Base-by-base conservation (phyloP, 2,113 vertebrate genomes). In the Erythrocercus mccallii region DNA sequence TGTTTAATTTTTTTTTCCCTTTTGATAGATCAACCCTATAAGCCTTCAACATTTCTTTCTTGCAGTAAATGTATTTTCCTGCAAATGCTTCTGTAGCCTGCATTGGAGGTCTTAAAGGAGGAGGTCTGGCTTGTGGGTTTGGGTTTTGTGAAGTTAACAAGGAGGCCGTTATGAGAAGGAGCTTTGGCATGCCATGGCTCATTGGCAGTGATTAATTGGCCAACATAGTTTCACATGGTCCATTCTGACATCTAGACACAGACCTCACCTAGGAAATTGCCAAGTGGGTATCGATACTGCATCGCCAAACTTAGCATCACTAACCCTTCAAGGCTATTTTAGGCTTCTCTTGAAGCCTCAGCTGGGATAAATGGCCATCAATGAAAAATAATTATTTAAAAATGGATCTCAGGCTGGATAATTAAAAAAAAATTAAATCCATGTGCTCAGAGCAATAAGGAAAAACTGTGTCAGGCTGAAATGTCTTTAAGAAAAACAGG, bases 151-250 rank as follows among this genome's bases (percentile, higher is more conserved):
- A 90, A 91, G 74, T 80, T 44, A 71, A 91, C 74, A 96, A 94
- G 89, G 88, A 96, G 66, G 86, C 92, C 0, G 85, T 92, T 96
- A 96, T 94, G 95, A 96, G 97, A 96, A 35, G 65, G 88, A 88
- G 82, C 93, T 96, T 97, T 91, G 92, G 97, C 97, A 88, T 0
- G 98, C 98, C 97, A 97, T 97, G 98, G 98, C 97, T 98, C 98
- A 98, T 97, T 98, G 98, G 97, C 90, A 95, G 97, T 98, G 97
- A 98, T 98, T 98, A 98, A 98, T 97, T 96, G 97, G 85, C 97
- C n/a, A 96, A 96, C 94, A 95, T 97, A 97, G 95, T 98, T 98
- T 97, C 98, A 98, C 96, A 97, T 98, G 98, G 98, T 98, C 98
- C 97, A 96, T 98, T 97, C 94, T 97, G 97, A 98, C 98, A 97